Conservation (phyloP, 2,113 vertebrate species). For the Gymnocephalus cernua region DNA sequence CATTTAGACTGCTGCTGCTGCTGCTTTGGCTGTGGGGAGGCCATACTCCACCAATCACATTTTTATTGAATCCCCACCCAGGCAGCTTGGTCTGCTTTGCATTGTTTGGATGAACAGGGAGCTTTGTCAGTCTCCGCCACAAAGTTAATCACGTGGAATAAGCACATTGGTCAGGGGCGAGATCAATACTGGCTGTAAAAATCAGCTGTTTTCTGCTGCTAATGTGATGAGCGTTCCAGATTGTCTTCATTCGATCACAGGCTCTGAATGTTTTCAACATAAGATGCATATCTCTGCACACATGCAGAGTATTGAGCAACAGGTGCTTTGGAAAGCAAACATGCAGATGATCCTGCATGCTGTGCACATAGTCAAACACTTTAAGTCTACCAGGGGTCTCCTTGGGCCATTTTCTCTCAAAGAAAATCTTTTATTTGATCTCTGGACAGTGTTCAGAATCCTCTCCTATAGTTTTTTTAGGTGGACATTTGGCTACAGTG, state of each 20-base stretch:
- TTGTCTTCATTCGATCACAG: background rate
- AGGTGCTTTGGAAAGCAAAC: background rate
- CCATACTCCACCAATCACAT: constrained; percentile 45
- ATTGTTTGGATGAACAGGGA: constrained; percentile 58
- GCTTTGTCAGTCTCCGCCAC: background rate
- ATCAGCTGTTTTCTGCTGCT: constrained; percentile 30
- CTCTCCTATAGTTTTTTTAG: too few relatives aligned
- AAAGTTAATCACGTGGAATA: background rate
- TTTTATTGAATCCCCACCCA: constrained; percentile 50
- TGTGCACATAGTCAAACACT: background rate
- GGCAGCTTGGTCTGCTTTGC: background rate
- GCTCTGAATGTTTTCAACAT: background rate
- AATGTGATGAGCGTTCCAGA: background rate
- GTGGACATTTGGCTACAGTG: too few relatives aligned
- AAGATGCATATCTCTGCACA: background rate
- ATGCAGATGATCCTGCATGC: background rate
- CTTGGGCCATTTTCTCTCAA: too few relatives aligned
- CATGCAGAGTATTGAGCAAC: constrained; percentile 3
- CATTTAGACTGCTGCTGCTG: constrained; percentile 15
- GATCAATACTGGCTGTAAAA: constrained; percentile 28
- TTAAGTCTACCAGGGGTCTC: too few relatives aligned
- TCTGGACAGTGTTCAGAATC: too few relatives aligned
- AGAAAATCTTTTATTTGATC: too few relatives aligned
- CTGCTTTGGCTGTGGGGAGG: constrained; percentile 1
- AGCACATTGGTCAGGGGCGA: background rate